phyloP scores from a whole-genome alignment of 2,797 vertebrate genomes.

The Phoxinus dragarum region DNA sequence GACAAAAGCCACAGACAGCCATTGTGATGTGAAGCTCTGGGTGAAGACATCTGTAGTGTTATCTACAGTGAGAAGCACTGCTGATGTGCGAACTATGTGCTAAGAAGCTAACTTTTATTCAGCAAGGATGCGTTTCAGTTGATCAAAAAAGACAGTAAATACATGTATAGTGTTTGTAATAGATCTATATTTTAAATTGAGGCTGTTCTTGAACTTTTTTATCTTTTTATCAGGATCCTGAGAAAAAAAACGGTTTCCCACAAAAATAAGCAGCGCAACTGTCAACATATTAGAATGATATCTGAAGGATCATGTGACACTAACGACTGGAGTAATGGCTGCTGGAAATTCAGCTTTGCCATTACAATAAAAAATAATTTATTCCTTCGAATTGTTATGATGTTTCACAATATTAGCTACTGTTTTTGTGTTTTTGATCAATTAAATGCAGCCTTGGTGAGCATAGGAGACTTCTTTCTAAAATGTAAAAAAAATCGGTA shows the following conservation, averaged over 20 bases:
- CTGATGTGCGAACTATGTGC: neutral
- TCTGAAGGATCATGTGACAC: neutral
- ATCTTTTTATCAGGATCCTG: neutral
- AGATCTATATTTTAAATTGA: neutral
- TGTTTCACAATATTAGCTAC: neutral
- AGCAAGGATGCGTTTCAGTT: neutral
- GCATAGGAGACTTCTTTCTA: neutral
- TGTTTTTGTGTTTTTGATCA: neutral
- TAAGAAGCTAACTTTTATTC: neutral
- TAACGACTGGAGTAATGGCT: neutral
- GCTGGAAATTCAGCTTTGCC: neutral
- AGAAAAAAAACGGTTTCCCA: neutral
- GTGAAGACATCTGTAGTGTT: neutral
- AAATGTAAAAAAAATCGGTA: neutral
- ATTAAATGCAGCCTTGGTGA: neutral
- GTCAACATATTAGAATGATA: neutral
- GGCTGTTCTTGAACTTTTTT: neutral
- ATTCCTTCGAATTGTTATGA: neutral
- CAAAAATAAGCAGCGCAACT: neutral
- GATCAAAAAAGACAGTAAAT: neutral
- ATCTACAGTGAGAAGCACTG: neutral
- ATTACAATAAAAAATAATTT: neutral
- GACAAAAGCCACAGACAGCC: constrained; percentile 8
- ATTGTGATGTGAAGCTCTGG: neutral
- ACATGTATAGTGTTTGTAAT: neutral